phyloP scores from a whole-genome alignment of 2,888 invertebrate species.

The Macroteleia sp. region DNA sequence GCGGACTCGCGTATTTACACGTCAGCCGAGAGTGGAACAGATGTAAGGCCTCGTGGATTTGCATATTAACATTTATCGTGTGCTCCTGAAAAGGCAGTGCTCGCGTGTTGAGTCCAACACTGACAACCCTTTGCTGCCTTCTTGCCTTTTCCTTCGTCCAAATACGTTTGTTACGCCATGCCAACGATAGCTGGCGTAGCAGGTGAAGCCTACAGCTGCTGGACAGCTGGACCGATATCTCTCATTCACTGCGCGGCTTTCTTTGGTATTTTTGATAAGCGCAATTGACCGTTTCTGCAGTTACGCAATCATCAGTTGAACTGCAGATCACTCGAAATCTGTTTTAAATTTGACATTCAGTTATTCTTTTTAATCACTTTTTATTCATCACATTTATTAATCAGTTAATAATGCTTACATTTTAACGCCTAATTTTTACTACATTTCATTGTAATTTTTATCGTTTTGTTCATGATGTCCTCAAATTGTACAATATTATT shows the following conservation, averaged over 20 bases:
- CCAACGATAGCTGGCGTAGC: conserved; percentile 65
- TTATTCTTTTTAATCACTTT: too few relatives aligned
- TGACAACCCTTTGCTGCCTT: conserved; percentile 39
- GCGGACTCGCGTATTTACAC: conserved; percentile 48
- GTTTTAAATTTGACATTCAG: too few relatives aligned
- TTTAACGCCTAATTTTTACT: too few relatives aligned
- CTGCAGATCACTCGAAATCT: background rate
- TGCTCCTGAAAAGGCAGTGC: conserved; percentile 62
- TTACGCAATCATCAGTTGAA: conserved; percentile 23
- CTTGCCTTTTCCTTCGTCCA: conserved; percentile 47
- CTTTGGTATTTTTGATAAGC: conserved; percentile 61
- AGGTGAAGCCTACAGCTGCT: conserved; percentile 79
- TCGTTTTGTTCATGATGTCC: too few relatives aligned
- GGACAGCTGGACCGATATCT: conserved; percentile 81
- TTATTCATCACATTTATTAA: too few relatives aligned
- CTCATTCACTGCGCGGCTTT: conserved; percentile 70
- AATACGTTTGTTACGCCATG: conserved; percentile 33
- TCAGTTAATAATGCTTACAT: too few relatives aligned
- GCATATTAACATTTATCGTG: conserved; percentile 65
- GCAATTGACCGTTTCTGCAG: conserved; percentile 3
- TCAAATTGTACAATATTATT: too few relatives aligned
- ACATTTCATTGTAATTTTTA: too few relatives aligned
- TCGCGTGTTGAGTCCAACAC: conserved; percentile 48
- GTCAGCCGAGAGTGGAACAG: conserved; percentile 56
- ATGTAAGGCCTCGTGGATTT: conserved; percentile 60